phyloP scores from a whole-genome alignment of 2,113 vertebrate species.

The Puffinus mauretanicus region DNA sequence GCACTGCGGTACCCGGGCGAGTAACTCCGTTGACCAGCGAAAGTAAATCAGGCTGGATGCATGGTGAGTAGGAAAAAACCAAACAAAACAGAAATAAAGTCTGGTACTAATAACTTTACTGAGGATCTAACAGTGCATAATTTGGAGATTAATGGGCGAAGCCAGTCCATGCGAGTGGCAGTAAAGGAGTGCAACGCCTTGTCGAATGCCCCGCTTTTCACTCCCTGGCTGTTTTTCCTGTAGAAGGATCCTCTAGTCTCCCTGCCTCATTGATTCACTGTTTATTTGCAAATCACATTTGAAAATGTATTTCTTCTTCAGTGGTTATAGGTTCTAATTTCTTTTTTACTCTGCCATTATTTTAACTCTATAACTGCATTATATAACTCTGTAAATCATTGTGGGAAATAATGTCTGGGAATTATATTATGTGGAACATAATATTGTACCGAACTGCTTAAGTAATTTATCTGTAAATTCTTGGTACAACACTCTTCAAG shows the following conservation, averaged over 20 bases:
- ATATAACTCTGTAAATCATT: background rate
- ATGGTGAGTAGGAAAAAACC: background rate
- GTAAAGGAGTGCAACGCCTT: background rate
- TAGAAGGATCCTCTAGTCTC: background rate
- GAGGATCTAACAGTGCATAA: background rate
- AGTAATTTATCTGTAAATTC: background rate
- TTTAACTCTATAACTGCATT: background rate
- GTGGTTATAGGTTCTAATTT: background rate
- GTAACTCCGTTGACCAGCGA: fast-evolving
- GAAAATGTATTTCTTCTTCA: background rate
- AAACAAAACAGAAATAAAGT: background rate
- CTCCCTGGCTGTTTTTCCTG: background rate
- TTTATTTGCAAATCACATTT: background rate
- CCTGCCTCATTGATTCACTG: background rate
- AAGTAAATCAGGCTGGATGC: background rate
- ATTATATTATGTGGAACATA: background rate
- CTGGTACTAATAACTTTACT: background rate
- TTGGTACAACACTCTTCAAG: background rate
- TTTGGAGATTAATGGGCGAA: background rate
- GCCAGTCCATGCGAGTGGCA: background rate
- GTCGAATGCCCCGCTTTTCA: background rate
- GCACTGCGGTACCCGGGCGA: fast-evolving
- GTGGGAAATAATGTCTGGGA: background rate
- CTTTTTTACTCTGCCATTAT: background rate
- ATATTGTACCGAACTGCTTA: background rate